Evolutionary conservation across 2,113 vertebrate species (phyloP), one percentile per base, ranked within the genome.

Genomic region (Cyanistes caeruleus): DNA sequence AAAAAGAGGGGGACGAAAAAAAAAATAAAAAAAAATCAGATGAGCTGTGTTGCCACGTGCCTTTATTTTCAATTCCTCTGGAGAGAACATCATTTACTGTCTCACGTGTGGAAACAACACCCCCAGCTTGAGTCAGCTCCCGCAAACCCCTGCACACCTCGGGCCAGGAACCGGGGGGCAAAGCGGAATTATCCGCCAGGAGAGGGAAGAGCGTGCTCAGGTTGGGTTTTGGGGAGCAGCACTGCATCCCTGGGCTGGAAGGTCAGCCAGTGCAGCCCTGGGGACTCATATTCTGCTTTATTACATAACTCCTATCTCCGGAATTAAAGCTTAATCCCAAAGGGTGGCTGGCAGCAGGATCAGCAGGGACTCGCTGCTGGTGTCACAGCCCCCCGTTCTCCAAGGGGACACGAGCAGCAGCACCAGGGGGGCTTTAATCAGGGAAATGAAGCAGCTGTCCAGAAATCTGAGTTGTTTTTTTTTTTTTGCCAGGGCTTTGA

Each of bases 301-400:
- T 96, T 96, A 65, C 75, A 69, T 94, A 95, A 96, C 88, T 18
- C 1, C 1, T 2, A 82, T 90, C 90, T 94, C 92, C 2, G 77
- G 96, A 96, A 93, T 96, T 96, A 97, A 87, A 89, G 65, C 53
- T 89, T 95, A 94, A 96, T 97, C 95, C 88, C 92, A 90, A 53
- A 53, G 31, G 16, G 41, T 6, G 63, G 20, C 82, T 64, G 3
- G 56, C 37, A 75, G 62, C 20, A 76, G 72, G 91, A 53, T 17
- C 92, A 84, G 60, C 59, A 53, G 14, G 85, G 79, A 84, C 90
- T 84, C 12, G 58, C 53, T 39, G 60, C 28, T 75, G 25, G 72
- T 75, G 85, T 60, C 73, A 39, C 68, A n/a, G 44, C 64, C 76
- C 13, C 52, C 83, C 33, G 44, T 10, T 91, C 30, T 30, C 67